Evolutionary conservation across 2,888 invertebrate genomes (phyloP).

Genomic region (Hypselothyrea guttata): DNA sequence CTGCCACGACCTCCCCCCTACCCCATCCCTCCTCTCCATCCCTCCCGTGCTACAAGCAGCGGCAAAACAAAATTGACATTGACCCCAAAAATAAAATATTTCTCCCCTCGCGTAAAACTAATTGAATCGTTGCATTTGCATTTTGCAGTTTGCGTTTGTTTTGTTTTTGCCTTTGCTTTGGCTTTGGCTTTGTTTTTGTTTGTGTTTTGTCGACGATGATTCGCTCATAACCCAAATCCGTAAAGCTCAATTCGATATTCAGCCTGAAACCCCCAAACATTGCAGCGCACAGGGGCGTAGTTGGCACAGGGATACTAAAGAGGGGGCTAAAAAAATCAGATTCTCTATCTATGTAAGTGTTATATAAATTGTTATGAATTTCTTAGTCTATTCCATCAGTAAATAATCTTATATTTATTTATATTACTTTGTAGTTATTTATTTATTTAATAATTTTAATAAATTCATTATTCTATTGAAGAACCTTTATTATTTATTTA

Average conservation of each 20-base stretch:
- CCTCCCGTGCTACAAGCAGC: no score
- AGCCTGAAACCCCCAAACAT: background rate
- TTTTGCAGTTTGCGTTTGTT: slow-evolving; percentile 15
- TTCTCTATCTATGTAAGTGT: no score
- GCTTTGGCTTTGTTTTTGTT: background rate
- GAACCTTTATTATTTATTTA: no score
- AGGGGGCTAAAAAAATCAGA: no score
- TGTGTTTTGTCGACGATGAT: slow-evolving; percentile 1
- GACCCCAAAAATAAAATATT: slow-evolving; percentile 56
- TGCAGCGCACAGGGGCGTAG: slow-evolving; percentile 1
- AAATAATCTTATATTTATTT: no score
- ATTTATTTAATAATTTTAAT: no score
- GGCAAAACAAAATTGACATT: slow-evolving; percentile 64
- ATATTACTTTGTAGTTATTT: no score
- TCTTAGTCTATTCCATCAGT: no score
- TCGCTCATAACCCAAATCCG: slow-evolving; percentile 4
- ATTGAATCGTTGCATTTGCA: slow-evolving; percentile 30
- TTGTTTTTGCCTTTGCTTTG: slow-evolving; percentile 31
- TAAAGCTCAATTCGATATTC: background rate
- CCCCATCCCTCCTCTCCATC: no score
- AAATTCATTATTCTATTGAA: no score
- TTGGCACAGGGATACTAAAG: no score
- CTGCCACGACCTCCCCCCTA: background rate
- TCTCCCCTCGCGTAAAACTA: background rate
- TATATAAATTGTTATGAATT: no score